Evolutionary conservation across 2,888 invertebrate species (phyloP).

Genomic region (Gortyna flavago): DNA sequence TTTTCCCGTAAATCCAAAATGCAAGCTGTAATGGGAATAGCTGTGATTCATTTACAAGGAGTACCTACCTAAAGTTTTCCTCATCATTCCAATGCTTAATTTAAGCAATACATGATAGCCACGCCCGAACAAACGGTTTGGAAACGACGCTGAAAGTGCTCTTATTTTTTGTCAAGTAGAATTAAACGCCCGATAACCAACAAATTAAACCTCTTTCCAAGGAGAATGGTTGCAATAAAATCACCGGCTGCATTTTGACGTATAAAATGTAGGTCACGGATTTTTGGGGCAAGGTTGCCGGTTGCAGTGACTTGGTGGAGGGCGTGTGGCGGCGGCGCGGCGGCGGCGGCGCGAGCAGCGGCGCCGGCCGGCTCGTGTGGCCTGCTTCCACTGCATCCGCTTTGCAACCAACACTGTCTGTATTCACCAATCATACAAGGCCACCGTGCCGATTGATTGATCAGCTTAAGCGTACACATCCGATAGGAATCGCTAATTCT

Average conservation of each 20-base stretch:
- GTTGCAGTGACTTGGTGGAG: slow-evolving; percentile 72
- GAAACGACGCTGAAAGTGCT: slow-evolving; percentile 47
- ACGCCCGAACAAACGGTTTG: slow-evolving; percentile 44
- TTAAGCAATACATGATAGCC: slow-evolving; percentile 49
- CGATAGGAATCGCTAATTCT: slow-evolving; percentile 78
- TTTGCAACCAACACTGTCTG: slow-evolving; percentile 79
- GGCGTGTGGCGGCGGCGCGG: slow-evolving; percentile 52
- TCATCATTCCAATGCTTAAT: slow-evolving; percentile 32
- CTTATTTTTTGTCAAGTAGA: slow-evolving; percentile 54
- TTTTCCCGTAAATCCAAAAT: slow-evolving; percentile 48
- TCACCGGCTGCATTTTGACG: slow-evolving; percentile 85
- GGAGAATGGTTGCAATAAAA: slow-evolving; percentile 79
- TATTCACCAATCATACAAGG: slow-evolving; percentile 86
- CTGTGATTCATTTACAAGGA: slow-evolving; percentile 45
- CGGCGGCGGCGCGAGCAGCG: slow-evolving; percentile 49
- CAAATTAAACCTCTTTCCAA: slow-evolving; percentile 71
- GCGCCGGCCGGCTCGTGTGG: slow-evolving; percentile 74
- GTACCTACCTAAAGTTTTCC: slow-evolving; percentile 58
- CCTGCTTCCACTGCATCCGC: slow-evolving; percentile 85
- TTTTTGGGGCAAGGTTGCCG: slow-evolving; percentile 88
- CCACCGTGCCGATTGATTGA: slow-evolving; percentile 84
- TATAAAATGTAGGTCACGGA: slow-evolving; percentile 87
- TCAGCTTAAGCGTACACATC: slow-evolving; percentile 81
- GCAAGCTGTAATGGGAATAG: slow-evolving; percentile 49
- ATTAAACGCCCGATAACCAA: slow-evolving; percentile 56